These are phyloP conservation scores for Camelus bactrianus DNA, from an alignment of 2,113 vertebrate species.

Conservation along the genomic window DNA sequence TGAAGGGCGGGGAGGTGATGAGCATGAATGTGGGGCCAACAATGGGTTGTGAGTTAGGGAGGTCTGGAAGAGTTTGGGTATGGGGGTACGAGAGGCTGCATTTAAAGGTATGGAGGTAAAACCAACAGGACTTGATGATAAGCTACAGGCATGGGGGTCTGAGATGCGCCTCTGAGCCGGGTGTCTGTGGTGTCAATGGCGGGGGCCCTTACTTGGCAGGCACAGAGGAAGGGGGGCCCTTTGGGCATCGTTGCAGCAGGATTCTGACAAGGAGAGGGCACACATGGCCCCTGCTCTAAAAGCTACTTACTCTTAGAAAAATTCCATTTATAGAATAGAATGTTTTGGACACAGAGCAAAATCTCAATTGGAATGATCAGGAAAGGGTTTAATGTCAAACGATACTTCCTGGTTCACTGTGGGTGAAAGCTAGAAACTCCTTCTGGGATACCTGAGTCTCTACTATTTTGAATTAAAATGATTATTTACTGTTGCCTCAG, in stretches of 20 bases:
- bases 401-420: neutral
- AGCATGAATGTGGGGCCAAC: neutral
- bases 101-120: neutral
- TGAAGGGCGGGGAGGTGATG: neutral
- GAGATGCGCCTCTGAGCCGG: neutral
- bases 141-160: neutral
- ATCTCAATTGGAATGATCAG: neutral
- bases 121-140: neutral
- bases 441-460: neutral
- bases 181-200: neutral
- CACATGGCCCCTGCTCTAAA: neutral
- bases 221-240: neutral
- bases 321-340: neutral
- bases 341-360: neutral
- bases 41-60: neutral
- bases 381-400: neutral
- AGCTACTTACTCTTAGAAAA: neutral
- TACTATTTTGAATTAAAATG: constrained; percentile 2
- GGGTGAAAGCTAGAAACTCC: neutral
- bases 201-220: neutral
- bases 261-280: neutral
- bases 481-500: neutral
- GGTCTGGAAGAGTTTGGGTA: neutral
- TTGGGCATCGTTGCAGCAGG: neutral
- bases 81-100: neutral